These are phyloP conservation scores for Scaptomyza graminum DNA, from an alignment of 1,140 invertebrate species.

Conservation along the genomic window DNA sequence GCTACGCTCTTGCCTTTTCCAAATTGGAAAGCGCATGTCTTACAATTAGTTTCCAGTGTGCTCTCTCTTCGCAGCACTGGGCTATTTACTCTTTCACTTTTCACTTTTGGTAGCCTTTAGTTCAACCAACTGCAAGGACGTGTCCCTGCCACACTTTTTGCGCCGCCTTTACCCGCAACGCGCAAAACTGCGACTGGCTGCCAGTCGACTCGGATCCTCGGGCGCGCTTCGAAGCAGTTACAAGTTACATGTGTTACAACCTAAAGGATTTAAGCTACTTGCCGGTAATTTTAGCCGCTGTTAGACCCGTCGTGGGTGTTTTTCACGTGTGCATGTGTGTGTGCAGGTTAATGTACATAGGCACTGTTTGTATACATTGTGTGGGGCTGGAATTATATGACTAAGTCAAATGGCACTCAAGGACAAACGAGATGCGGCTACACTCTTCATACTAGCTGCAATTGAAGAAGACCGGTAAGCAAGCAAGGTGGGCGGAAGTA, in stretches of 20 bases:
- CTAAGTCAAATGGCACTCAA: slow-evolving; percentile 50
- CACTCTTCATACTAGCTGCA: slow-evolving; percentile 27
- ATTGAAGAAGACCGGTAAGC: background rate
- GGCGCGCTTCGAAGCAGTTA: slow-evolving; percentile 55
- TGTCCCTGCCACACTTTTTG: too few species aligned
- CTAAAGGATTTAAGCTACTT: slow-evolving; percentile 73
- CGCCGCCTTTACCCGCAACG: too few species aligned
- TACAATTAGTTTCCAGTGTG: slow-evolving; percentile 42
- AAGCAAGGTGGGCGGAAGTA: background rate
- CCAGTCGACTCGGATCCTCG: slow-evolving; percentile 38
- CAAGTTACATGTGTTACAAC: slow-evolving; percentile 61
- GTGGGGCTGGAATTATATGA: slow-evolving; percentile 46
- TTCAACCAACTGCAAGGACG: too few species aligned
- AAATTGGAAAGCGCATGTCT: slow-evolving; percentile 33
- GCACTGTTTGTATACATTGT: slow-evolving; percentile 28
- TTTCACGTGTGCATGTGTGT: slow-evolving; percentile 10
- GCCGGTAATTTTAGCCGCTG: slow-evolving; percentile 56
- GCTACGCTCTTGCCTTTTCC: slow-evolving; percentile 24
- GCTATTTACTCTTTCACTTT: slow-evolving; percentile 55
- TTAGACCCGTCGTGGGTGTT: slow-evolving; percentile 33
- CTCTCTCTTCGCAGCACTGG: slow-evolving; percentile 38
- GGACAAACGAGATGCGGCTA: slow-evolving; percentile 39
- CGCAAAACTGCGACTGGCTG: background rate
- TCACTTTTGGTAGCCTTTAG: too few species aligned
- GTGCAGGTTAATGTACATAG: slow-evolving; percentile 46